Base-by-base conservation (phyloP, 2,888 invertebrate genomes). In the Parascotia fuliginaria region DNA sequence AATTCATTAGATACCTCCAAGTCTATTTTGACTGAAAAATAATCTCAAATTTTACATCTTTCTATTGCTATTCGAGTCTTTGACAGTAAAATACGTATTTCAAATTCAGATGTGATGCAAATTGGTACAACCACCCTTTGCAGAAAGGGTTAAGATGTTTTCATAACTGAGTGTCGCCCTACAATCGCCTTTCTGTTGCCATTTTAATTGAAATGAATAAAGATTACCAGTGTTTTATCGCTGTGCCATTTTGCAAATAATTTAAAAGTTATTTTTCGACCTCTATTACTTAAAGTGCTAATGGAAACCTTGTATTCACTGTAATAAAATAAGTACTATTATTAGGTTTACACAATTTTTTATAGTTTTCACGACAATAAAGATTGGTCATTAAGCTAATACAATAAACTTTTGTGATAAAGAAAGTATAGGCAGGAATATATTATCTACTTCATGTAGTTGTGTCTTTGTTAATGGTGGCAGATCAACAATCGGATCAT, bases 111-210 rank as follows among this genome's bases (percentile, higher is more conserved):
- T 83, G 76, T 77, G 81, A 88, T 88, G 89, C 85, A 89, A 90
- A 90, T 89, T 78, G 77, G 64, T 60, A 69, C 65, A 66, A 69
- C 79, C 75, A 77, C 70, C 73, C 73, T 68, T 60, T 55, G 49
- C 60, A 9, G 59, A 68, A 85, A 84, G 89, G 89, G 89, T 86
- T 85, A 85, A 86, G 87, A 83, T 90, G 89, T 89, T 90, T 83
- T 88, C 76, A 76, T 82, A 89, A 80, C 83, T 72, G 83, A 90
- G 90, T 89, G 89, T 83, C 72, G 73, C 68, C 71, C 65, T 63
- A 66, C 71, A 79, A 81, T 80, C 79, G 76, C 77, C 75, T 82
- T 80, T 76, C 64, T 63, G 56, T 66, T 68, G 67, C 70, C 62
- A 53, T 62, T 79, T 74, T 79, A 80, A 85, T 82, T 80, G 72